These are phyloP conservation scores for Psephotus haematonotus DNA, from an alignment of 2,113 vertebrate species.

Conservation along the genomic window DNA sequence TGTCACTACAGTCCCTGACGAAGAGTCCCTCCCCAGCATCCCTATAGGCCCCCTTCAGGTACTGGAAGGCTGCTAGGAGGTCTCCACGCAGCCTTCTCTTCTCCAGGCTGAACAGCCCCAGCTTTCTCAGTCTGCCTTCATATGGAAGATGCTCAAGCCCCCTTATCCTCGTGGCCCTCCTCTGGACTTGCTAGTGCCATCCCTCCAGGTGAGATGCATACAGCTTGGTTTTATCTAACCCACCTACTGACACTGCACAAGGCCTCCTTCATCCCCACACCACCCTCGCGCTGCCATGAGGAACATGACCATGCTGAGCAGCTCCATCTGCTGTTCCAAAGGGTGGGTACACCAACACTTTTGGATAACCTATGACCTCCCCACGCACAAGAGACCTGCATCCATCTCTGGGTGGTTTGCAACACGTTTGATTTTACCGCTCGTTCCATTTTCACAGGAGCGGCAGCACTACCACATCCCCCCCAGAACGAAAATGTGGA, in stretches of 20 bases:
- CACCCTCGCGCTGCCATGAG: neutral
- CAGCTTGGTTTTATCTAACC: neutral
- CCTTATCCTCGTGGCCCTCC: neutral
- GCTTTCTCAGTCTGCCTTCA: neutral
- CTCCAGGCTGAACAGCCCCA: neutral
- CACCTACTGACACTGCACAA: neutral
- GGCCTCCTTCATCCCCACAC: neutral
- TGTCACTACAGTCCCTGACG: neutral
- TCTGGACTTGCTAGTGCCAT: neutral
- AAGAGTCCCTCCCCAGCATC: neutral
- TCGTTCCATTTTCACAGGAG: neutral
- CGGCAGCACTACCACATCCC: neutral
- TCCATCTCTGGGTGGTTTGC: neutral
- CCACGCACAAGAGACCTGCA: fast-evolving
- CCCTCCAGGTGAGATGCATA: neutral
- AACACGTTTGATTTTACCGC: neutral
- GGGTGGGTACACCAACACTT: neutral
- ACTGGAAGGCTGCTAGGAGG: neutral
- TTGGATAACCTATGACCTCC: fast-evolving
- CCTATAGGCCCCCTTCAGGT: neutral
- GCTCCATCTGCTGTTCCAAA: neutral
- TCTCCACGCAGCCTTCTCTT: neutral
- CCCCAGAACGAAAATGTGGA: neutral
- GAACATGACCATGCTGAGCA: fast-evolving
- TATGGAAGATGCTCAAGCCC: neutral